phyloP scores from a whole-genome alignment of 2,113 vertebrate genomes.

The Lophotis ruficrista region DNA sequence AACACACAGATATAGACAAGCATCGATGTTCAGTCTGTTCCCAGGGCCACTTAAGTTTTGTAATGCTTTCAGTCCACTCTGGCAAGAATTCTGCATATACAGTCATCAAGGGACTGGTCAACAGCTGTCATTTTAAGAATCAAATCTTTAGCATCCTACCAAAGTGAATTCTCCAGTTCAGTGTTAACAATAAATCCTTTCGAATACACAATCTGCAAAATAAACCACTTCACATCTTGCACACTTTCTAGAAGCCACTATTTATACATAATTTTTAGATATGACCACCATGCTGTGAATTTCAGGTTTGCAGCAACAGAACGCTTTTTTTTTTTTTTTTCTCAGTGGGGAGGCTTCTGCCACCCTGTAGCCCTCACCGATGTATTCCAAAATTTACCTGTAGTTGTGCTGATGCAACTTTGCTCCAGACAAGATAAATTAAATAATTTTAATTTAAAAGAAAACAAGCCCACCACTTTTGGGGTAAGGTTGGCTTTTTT shows the following conservation, averaged over 20 bases:
- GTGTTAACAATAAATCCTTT: not conserved
- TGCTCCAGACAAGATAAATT: not conserved
- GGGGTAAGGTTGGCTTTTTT: not conserved
- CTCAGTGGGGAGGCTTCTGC: not conserved
- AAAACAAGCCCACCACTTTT: constrained; percentile 1
- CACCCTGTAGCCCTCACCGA: not conserved
- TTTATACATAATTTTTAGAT: not conserved
- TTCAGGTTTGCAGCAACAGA: not conserved
- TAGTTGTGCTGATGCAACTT: not conserved
- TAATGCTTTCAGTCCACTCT: not conserved
- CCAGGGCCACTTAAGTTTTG: not conserved
- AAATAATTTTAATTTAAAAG: constrained; percentile 9
- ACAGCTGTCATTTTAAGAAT: not conserved
- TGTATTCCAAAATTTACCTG: not conserved
- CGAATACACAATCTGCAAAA: not conserved
- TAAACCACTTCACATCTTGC: not conserved
- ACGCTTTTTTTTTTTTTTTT: not conserved
- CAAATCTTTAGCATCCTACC: not conserved
- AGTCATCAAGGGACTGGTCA: not conserved
- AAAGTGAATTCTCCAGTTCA: not conserved
- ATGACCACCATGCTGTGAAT: not conserved
- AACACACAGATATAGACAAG: not conserved
- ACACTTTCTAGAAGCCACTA: not conserved
- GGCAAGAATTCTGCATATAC: not conserved
- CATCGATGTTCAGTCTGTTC: not conserved